Evolutionary conservation across 2,888 invertebrate genomes (phyloP).

Genomic region (Reticulitermes lucifugus): DNA sequence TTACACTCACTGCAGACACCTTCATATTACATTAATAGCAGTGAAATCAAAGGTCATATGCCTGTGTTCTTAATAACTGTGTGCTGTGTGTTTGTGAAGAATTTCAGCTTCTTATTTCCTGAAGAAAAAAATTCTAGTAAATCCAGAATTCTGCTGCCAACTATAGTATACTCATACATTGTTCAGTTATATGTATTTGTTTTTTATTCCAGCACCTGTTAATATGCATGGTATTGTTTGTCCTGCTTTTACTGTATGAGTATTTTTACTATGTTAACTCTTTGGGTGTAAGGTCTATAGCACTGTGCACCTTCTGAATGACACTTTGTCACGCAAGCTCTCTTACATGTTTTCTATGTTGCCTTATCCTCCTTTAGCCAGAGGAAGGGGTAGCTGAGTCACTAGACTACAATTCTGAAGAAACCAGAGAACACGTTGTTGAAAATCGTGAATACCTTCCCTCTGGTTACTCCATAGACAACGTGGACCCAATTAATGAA

Average conservation of each 20-base stretch:
- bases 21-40: no score
- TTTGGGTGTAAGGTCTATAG: constrained; percentile 24
- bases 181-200: no score
- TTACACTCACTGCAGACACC: no score
- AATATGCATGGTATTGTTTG: neutral
- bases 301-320: constrained; percentile 16
- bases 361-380: constrained; percentile 32
- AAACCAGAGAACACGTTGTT: constrained; percentile 17
- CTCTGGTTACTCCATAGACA: constrained; percentile 2
- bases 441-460: constrained; percentile 19
- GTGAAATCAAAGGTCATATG: no score
- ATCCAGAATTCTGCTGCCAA: no score
- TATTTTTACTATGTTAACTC: neutral
- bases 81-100: no score
- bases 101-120: no score
- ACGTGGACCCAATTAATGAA: neutral
- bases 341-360: constrained; percentile 41
- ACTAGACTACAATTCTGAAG: constrained; percentile 27
- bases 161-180: no score
- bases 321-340: constrained; percentile 22
- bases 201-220: no score
- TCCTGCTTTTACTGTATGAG: neutral
- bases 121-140: no score
- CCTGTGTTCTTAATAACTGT: no score
- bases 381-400: constrained; percentile 35